Evolutionary conservation across 2,888 invertebrate genomes (phyloP), one percentile per base, ranked within the genome.

Genomic region (Andrena haemorrhoa): DNA sequence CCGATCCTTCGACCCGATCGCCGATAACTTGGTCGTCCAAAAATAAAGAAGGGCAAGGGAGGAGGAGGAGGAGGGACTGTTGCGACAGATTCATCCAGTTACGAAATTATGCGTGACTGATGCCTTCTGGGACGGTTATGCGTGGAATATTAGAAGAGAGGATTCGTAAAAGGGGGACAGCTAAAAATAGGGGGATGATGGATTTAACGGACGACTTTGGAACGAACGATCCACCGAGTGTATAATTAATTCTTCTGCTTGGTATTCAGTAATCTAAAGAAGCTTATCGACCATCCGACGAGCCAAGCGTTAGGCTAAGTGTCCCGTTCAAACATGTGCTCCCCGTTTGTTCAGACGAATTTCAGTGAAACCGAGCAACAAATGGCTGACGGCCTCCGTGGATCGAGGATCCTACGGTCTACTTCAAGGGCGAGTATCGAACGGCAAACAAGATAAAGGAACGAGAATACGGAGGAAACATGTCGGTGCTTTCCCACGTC

Each of bases 361-460:
- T 41, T 41, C 41, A 16, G 16, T 16, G 41, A 41, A 5, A 16
- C 41, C 41, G 41, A 16, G 41, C 16, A 41, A 41, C 41, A 41
- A 41, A 41, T 41, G 35, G 12, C 41, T 16, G 41, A 1, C 41
- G 16, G 41, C 16, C 41, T 16, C 5, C 41, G 41, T 41, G 41
- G 16, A 41, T 41, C 3, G 4, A 41, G 41, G 41, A 41, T 12
- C 41, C 49, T 8, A 33, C 29, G 1, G 20, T 20, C 49, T 56
- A 6, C 26, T 20, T 31, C 16, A 16, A 51, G 61, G 23, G 31
- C 23, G 31, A 75, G 20, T 73, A 68, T 76, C 70, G 76, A 35
- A 51, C 16, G 51, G 26, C 65, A 80, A 80, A 80, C 53, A 77
- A 77, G 79, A 77, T 77, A 77, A 49, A 26, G 29, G 23, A 16